Percentiles rank a stretch among this genome's conserved stretches.
Conservation (phyloP, 2,797 vertebrate species). For the Myotis vivesi region DNA sequence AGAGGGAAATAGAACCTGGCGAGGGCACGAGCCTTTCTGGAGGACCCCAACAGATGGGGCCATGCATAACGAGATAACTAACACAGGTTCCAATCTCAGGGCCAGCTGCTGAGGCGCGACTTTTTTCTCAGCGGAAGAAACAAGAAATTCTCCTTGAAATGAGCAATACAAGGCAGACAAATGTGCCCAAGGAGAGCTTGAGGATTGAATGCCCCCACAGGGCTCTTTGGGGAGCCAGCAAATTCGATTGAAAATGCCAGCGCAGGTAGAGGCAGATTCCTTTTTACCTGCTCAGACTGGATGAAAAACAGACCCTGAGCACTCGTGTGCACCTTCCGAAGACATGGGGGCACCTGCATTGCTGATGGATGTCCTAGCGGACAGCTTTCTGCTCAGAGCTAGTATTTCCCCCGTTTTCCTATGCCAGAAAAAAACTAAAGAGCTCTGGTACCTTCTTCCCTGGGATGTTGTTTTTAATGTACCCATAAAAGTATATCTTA, state of each 20-base stretch:
- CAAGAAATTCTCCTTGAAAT: conserved; percentile 57
- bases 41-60: background rate
- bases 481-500: conserved; percentile 64
- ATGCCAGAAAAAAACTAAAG: conserved; percentile 65
- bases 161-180: conserved; percentile 57
- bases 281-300: conserved; percentile 7
- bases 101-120: conserved; percentile 29
- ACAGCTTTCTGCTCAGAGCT: background rate
- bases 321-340: background rate
- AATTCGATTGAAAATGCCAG: conserved; percentile 34
- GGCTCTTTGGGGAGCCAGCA: background rate
- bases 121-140: conserved; percentile 3
- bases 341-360: background rate
- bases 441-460: background rate
- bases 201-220: conserved; percentile 19
- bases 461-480: conserved; percentile 24
- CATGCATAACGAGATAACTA: background rate
- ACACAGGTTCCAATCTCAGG: background rate
- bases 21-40: background rate
- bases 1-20: conserved; percentile 38
- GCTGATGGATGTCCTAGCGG: background rate
- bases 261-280: background rate
- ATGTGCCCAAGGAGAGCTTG: background rate
- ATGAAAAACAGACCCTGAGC: background rate
- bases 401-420: conserved; percentile 62